Conservation (phyloP, 2,888 invertebrate species). For the Stegana nigrithorax region DNA sequence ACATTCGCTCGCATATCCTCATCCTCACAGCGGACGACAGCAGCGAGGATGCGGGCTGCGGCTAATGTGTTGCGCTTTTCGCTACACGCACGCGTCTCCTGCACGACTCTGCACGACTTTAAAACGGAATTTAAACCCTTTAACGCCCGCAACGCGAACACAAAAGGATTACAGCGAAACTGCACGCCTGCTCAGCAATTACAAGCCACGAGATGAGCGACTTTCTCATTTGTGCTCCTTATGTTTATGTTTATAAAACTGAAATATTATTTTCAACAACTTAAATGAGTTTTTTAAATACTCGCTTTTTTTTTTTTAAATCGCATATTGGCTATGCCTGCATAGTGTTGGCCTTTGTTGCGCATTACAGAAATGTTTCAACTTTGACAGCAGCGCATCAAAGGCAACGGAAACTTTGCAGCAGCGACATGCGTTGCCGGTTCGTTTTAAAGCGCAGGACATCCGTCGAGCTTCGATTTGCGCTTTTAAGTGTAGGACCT, state of each 20-base stretch:
- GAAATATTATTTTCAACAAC: constrained; percentile 31
- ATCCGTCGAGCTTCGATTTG: no score
- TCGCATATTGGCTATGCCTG: constrained; percentile 48
- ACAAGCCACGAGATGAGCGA: background rate
- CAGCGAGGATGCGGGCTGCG: constrained; percentile 27
- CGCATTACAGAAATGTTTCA: constrained; percentile 30
- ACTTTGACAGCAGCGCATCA: constrained; percentile 32
- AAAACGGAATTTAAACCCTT: constrained; percentile 46
- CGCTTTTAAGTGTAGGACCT: no score
- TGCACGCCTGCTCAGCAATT: constrained; percentile 55
- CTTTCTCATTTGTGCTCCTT: constrained; percentile 36
- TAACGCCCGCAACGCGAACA: constrained; percentile 40
- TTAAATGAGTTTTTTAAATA: no score
- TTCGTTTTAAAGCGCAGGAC: no score
- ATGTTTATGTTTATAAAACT: constrained; percentile 45
- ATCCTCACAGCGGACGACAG: background rate
- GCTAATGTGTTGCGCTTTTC: constrained; percentile 47
- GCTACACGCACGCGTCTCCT: constrained; percentile 45
- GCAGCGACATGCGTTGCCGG: background rate
- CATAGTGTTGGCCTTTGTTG: constrained; percentile 33
- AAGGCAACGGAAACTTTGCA: constrained; percentile 24
- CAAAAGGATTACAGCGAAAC: constrained; percentile 45
- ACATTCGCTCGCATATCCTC: constrained; percentile 33
- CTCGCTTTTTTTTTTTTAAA: background rate
- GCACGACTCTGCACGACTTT: constrained; percentile 9